Evolutionary conservation across 2,113 vertebrate genomes (phyloP).

Genomic region (Phasianus colchicus): DNA sequence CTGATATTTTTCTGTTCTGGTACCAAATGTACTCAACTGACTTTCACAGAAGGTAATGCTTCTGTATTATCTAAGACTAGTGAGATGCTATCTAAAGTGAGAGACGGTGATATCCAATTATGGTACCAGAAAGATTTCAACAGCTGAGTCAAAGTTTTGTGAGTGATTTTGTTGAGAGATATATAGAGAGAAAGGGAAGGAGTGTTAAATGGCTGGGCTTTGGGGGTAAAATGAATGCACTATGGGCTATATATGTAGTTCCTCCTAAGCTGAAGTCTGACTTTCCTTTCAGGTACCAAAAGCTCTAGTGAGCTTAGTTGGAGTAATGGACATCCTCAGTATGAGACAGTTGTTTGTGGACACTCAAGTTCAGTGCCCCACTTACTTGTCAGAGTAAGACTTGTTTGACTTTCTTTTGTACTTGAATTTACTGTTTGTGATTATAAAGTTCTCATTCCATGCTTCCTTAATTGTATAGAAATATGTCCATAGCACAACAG

Average conservation of each 20-base stretch:
- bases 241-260: neutral
- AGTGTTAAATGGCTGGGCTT: neutral
- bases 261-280: neutral
- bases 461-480: neutral
- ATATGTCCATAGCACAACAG: neutral
- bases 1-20: neutral
- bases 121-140: neutral
- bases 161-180: no score
- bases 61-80: neutral
- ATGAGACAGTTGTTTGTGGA: conserved; percentile 83
- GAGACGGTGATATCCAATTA: neutral
- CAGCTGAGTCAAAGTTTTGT: neutral
- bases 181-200: neutral
- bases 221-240: neutral
- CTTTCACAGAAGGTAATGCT: neutral
- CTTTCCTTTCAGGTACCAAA: conserved; percentile 85
- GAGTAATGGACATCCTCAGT: conserved; percentile 77
- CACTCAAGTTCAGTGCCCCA: conserved; percentile 79
- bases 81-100: neutral
- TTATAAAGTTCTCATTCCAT: neutral
- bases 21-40: neutral
- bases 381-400: conserved; percentile 78
- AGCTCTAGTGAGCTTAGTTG: conserved; percentile 89
- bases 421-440: neutral
- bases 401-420: neutral